Evolutionary conservation across 2,113 vertebrate species (phyloP), one percentile per base, ranked within the genome.

Genomic region (Tragelaphus strepsiceros): DNA sequence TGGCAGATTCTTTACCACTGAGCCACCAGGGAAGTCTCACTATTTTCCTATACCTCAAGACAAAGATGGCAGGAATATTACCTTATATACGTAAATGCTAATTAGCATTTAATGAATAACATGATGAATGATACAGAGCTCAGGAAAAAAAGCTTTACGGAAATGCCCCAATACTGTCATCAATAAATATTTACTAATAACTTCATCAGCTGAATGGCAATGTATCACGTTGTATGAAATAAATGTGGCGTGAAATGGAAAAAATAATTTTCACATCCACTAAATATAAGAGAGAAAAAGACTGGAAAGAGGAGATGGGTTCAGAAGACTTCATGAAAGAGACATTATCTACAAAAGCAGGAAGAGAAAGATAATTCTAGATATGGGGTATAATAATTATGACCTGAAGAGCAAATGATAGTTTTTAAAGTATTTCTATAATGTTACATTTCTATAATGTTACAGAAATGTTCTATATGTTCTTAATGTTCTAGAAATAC

Each of bases 371-470:
- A 30, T 24, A 92, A 94, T 90, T 49, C 32, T 22, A 96, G 51
- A 58, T 3, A 88, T 16, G 28, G 30, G n/a, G 49, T 53, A 54
- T 4, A 97, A 64, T 67, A 78, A 56, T 26, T 35, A n/a, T 22
- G 61, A 86, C 54, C 43, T 90, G 5, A 87, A 83, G 8, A 88
- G 54, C 43, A 89, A 93, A 5, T 39, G 64, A 39, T 62, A 71
- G 51, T 88, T 97, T 94, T 67, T 24, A 77, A 83, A 82, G 28
- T 93, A 88, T 67, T 93, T 93, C 17, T 83, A 81, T 82, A 35
- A 71, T 71, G 19, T 71, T 71, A 39, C 64, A 71, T 22, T 71
- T 71, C 19, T 71, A 71, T 22, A 71, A 71, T 39, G 9, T 71
- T 71, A 71, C n/a, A 71, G n/a, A 71, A 71, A 71, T 71, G 64